Evolutionary conservation across 2,113 vertebrate genomes (phyloP).

Genomic region (Sminthopsis crassicaudata): DNA sequence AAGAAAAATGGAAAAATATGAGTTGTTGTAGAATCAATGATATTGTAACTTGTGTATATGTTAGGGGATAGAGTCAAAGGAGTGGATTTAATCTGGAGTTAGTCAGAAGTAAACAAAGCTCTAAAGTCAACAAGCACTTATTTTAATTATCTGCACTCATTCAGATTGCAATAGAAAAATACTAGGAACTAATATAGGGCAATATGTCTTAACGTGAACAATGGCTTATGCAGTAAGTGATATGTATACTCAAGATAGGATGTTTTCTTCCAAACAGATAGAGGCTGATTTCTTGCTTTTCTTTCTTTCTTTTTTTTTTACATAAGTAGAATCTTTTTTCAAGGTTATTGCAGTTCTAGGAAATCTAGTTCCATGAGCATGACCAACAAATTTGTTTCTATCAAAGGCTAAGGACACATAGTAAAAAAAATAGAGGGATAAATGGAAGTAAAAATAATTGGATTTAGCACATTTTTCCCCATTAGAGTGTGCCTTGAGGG

Average conservation of each 20-base stretch:
- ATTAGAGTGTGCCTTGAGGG: neutral
- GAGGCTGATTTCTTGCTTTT: neutral
- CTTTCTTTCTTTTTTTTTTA: neutral
- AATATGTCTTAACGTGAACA: neutral
- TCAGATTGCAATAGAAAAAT: neutral
- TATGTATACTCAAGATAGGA: neutral
- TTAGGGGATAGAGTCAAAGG: neutral
- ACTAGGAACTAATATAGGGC: neutral
- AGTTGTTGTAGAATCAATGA: neutral
- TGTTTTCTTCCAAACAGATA: neutral
- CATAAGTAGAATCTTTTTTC: neutral
- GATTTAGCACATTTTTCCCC: neutral
- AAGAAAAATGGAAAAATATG: neutral
- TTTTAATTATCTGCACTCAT: neutral
- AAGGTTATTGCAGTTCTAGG: neutral
- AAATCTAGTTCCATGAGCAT: neutral
- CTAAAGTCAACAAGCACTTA: neutral
- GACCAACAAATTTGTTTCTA: neutral
- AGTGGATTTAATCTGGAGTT: neutral
- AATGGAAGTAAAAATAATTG: neutral
- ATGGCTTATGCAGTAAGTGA: neutral
- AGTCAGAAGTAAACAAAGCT: neutral
- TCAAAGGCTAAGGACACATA: neutral
- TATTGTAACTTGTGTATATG: neutral
- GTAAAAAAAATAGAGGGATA: neutral